Percentiles rank a stretch among this genome's conserved stretches.
Evolutionary conservation across 2,113 vertebrate genomes (phyloP).

Genomic region (Apus apus): DNA sequence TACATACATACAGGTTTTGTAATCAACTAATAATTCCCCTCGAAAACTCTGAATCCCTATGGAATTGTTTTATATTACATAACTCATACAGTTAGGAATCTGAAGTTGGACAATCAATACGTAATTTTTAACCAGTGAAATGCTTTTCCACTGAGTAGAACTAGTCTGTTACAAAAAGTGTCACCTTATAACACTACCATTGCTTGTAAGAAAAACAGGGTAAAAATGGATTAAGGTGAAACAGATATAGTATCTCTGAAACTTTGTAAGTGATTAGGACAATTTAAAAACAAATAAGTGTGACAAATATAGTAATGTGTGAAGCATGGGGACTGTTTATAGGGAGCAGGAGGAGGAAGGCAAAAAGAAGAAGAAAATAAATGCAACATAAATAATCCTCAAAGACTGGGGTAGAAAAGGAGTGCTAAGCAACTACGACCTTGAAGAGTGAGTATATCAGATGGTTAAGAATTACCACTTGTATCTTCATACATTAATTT

Average conservation of each 20-base stretch:
- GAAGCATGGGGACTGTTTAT: background rate
- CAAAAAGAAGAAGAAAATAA: background rate
- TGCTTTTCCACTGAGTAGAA: background rate
- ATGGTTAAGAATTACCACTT: background rate
- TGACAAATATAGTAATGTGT: background rate
- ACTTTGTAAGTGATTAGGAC: background rate
- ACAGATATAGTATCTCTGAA: background rate
- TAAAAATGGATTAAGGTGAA: background rate
- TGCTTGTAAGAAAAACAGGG: rapidly evolving
- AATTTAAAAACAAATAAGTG: background rate
- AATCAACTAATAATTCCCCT: background rate
- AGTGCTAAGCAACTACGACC: background rate
- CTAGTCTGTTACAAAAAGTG: background rate
- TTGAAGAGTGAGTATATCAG: background rate
- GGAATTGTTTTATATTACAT: background rate
- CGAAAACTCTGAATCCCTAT: background rate
- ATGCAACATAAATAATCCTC: background rate
- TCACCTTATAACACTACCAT: background rate
- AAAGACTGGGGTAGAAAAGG: background rate
- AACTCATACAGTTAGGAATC: background rate
- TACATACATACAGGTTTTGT: background rate
- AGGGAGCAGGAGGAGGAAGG: background rate
- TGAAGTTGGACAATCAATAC: background rate
- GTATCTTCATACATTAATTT: background rate
- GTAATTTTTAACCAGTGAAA: background rate